phyloP scores from a whole-genome alignment of 2,888 invertebrate species.

The Drosophila formosana region DNA sequence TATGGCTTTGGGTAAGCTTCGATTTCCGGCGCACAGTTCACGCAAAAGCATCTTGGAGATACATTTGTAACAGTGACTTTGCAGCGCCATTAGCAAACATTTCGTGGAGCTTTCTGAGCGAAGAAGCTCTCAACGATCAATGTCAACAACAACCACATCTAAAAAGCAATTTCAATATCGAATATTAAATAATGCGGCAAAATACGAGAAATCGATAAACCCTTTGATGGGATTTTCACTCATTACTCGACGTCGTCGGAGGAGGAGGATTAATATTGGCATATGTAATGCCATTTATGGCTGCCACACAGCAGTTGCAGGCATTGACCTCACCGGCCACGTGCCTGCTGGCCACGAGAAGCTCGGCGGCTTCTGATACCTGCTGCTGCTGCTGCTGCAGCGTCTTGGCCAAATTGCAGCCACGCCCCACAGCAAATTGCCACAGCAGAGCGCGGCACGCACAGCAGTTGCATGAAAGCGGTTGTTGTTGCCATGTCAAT shows the following conservation, averaged over 20 bases:
- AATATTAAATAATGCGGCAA: conserved; percentile 6
- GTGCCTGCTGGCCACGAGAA: conserved; percentile 63
- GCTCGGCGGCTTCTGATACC: conserved; percentile 46
- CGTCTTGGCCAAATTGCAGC: conserved; percentile 66
- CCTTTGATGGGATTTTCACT: no score
- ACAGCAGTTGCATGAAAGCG: conserved; percentile 49
- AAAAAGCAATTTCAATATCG: conserved; percentile 18
- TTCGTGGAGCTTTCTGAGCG: conserved; percentile 3
- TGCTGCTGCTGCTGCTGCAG: conserved; percentile 38
- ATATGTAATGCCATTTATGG: conserved; percentile 7
- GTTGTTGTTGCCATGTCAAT: conserved; percentile 17
- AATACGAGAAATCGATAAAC: background rate
- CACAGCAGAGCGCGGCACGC: conserved; percentile 38
- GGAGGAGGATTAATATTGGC: conserved; percentile 10
- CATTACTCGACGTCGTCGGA: no score
- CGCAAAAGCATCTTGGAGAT: conserved; percentile 51
- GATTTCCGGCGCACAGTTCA: conserved; percentile 56
- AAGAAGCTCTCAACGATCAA: conserved; percentile 22
- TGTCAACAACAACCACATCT: background rate
- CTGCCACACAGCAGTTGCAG: conserved; percentile 30
- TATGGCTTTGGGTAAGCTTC: conserved; percentile 52
- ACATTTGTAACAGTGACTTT: conserved; percentile 49
- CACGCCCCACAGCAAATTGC: conserved; percentile 64
- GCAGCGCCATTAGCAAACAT: conserved; percentile 22
- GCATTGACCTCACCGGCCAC: conserved; percentile 67